Percentiles rank a stretch among this genome's conserved stretches.
Evolutionary conservation across 2,888 invertebrate species (phyloP).

Genomic region (Sarcophaga rosellei): DNA sequence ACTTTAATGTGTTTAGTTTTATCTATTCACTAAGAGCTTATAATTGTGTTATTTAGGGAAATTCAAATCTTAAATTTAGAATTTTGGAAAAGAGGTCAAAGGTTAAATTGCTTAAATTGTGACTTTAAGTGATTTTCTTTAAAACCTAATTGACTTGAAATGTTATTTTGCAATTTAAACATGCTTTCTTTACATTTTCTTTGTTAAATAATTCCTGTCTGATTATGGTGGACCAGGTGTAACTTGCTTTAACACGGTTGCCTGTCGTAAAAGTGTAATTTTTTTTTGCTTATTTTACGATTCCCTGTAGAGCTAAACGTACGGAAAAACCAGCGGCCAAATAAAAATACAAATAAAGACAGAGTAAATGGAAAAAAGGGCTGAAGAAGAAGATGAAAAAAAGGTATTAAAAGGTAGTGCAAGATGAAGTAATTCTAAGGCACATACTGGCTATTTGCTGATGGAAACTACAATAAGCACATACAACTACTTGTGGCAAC

Average conservation of each 20-base stretch:
- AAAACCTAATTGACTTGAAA: too few relatives aligned
- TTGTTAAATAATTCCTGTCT: background rate
- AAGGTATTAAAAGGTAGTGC: background rate
- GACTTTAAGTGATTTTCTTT: too few relatives aligned
- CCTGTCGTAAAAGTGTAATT: constrained; percentile 50
- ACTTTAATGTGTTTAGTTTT: too few relatives aligned
- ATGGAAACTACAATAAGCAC: constrained; percentile 35
- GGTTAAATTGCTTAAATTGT: too few relatives aligned
- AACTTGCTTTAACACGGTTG: constrained; percentile 37
- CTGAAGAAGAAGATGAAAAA: constrained; percentile 25
- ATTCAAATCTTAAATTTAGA: too few relatives aligned
- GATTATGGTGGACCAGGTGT: constrained; percentile 44
- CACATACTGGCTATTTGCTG: constrained; percentile 37
- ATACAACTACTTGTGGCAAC: constrained; percentile 4
- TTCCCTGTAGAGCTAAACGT: constrained; percentile 56
- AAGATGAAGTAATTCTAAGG: constrained; percentile 47
- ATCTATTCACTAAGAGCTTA: too few relatives aligned
- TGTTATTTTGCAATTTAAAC: background rate
- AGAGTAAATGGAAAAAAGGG: constrained; percentile 5
- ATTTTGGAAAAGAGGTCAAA: too few relatives aligned
- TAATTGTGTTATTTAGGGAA: too few relatives aligned
- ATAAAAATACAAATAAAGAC: constrained; percentile 36
- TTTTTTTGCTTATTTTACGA: constrained; percentile 64
- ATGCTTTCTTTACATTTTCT: background rate
- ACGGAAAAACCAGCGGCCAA: constrained; percentile 36